Evolutionary conservation across 2,888 invertebrate species (phyloP).

Genomic region (Spatulosminthurus flaviceps): DNA sequence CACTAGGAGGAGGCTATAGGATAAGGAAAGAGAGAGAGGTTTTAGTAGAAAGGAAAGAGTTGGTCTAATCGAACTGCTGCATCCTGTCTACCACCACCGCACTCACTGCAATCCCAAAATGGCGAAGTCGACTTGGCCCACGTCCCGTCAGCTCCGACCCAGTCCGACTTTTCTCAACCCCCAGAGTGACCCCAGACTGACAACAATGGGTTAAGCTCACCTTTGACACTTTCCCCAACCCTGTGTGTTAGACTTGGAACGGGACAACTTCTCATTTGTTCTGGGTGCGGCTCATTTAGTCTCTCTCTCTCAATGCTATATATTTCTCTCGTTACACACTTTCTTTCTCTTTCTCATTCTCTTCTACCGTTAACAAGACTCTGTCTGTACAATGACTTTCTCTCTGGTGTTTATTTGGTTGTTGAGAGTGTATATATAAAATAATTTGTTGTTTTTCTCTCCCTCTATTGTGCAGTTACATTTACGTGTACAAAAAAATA

Average conservation of each 20-base stretch:
- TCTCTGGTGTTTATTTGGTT: no score
- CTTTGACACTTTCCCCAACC: slow-evolving; percentile 47
- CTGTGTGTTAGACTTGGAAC: slow-evolving; percentile 35
- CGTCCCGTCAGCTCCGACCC: slow-evolving; percentile 57
- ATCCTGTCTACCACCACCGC: slow-evolving; percentile 63
- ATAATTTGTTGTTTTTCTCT: no score
- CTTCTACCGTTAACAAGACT: no score
- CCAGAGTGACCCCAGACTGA: slow-evolving; percentile 53
- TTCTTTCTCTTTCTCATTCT: no score
- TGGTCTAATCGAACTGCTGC: slow-evolving; percentile 63
- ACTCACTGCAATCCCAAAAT: slow-evolving; percentile 64
- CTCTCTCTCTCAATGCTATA: not conserved
- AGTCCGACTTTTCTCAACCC: slow-evolving; percentile 51
- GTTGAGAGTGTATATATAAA: no score
- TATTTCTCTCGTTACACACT: no score
- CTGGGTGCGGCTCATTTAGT: slow-evolving; percentile 53
- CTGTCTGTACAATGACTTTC: no score
- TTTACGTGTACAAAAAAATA: no score
- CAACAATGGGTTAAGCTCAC: slow-evolving; percentile 56
- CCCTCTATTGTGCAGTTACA: no score
- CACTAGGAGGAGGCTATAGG: slow-evolving; percentile 9
- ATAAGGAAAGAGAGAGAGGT: not conserved
- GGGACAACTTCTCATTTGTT: slow-evolving; percentile 42
- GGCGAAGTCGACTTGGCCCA: slow-evolving; percentile 61
- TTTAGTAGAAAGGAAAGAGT: slow-evolving; percentile 34